Percentiles rank a stretch among this genome's conserved stretches.
Conservation (phyloP, 2,113 vertebrate genomes). For the Myiopsitta monachus region DNA sequence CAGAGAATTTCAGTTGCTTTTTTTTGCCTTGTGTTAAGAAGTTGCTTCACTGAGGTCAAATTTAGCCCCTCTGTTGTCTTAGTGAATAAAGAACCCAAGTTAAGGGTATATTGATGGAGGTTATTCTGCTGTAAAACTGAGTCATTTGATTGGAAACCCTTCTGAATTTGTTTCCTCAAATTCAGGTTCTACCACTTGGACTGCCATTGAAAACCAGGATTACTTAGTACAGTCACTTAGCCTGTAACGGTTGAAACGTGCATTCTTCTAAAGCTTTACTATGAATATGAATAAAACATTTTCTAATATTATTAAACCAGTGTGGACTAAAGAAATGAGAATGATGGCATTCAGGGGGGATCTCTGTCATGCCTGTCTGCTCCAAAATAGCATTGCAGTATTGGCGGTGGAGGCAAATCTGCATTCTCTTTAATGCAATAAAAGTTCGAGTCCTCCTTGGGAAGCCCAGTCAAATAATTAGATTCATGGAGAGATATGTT, state of each 20-base stretch:
- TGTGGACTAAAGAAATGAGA: neutral
- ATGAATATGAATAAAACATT: neutral
- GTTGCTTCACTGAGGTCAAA: neutral
- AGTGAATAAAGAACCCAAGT: neutral
- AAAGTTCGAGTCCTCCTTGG: neutral
- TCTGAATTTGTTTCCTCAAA: neutral
- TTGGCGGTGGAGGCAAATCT: neutral
- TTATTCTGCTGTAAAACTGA: neutral
- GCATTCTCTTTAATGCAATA: neutral
- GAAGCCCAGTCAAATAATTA: neutral
- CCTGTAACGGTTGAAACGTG: neutral
- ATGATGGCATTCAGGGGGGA: neutral
- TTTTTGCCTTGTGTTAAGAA: neutral
- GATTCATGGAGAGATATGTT: neutral
- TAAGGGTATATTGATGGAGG: neutral
- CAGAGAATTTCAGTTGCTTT: neutral
- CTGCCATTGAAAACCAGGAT: neutral
- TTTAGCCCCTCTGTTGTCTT: neutral
- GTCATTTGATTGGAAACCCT: neutral
- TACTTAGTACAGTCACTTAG: neutral
- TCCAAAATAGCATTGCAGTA: neutral
- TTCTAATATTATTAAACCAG: neutral
- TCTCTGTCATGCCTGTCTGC: neutral
- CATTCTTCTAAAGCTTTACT: neutral
- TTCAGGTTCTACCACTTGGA: neutral